Evolutionary conservation across 2,797 vertebrate species (phyloP).

Genomic region (Spea hammondii): DNA sequence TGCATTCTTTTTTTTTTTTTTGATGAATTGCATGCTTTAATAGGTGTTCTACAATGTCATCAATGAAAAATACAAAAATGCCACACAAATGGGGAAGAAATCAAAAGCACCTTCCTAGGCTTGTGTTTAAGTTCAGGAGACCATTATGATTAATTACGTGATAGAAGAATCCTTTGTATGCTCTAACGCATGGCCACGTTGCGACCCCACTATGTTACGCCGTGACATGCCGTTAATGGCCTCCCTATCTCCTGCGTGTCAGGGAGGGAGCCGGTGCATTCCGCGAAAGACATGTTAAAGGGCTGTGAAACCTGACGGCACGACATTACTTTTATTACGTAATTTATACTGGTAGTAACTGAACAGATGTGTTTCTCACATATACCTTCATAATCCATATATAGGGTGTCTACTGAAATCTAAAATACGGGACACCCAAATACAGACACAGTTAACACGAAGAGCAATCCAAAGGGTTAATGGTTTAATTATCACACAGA

Average conservation of each 20-base stretch:
- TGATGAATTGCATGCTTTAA: not conserved
- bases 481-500: too few species aligned
- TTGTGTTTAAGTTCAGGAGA: slow-evolving; percentile 13
- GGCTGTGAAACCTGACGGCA: not conserved
- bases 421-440: too few species aligned
- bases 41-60: not conserved
- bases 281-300: not conserved
- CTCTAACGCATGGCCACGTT: slow-evolving; percentile 24
- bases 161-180: slow-evolving; percentile 18
- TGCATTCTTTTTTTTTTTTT: not conserved
- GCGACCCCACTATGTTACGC: slow-evolving; percentile 29
- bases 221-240: slow-evolving; percentile 22
- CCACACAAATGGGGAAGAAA: not conserved
- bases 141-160: slow-evolving; percentile 32
- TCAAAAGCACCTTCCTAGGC: slow-evolving; percentile 16
- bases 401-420: too few species aligned
- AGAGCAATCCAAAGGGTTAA: too few species aligned
- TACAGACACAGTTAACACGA: too few species aligned
- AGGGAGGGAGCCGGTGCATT: not conserved
- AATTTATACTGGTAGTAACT: not conserved
- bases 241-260: slow-evolving; percentile 3
- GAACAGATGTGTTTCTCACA: not conserved
- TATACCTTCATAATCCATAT: too few species aligned
- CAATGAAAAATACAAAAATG: not conserved
- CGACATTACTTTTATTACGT: not conserved